Evolutionary conservation across 1,140 invertebrate species (phyloP).

Genomic region (Bemisia tabaci): DNA sequence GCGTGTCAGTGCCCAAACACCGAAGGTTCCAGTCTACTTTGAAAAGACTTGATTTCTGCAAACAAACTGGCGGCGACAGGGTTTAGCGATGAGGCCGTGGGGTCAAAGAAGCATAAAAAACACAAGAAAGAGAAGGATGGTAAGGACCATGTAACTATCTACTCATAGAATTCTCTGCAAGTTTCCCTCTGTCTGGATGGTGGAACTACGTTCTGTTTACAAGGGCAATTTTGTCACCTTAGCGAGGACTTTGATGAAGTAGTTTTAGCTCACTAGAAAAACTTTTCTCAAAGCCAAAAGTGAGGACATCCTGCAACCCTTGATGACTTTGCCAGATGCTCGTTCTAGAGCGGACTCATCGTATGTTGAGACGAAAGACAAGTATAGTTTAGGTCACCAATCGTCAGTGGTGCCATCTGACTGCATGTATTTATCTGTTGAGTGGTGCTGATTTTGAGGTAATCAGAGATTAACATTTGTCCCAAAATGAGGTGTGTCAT

Average conservation of each 20-base stretch:
- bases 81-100: constrained; percentile 13
- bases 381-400: no score
- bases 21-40: not conserved
- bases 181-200: not conserved
- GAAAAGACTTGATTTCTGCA: not conserved
- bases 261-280: not conserved
- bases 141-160: constrained; percentile 5
- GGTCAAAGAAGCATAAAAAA: constrained; percentile 15
- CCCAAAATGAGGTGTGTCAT: no score
- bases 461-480: no score
- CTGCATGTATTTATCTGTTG: no score
- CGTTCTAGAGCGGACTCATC: no score
- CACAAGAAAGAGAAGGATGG: constrained; percentile 18
- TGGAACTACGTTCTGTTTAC: not conserved
- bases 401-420: no score
- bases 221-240: not conserved
- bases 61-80: constrained; percentile 15
- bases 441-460: no score
- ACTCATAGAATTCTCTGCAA: not conserved
- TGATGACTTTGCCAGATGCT: no score
- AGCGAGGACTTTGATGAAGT: not conserved
- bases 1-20: no score
- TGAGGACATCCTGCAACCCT: no score
- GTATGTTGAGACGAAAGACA: no score
- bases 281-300: not conserved